Evolutionary conservation across 1,140 invertebrate genomes (phyloP), one percentile per base, ranked within the genome.

Genomic region (Zaprionus capensis): DNA sequence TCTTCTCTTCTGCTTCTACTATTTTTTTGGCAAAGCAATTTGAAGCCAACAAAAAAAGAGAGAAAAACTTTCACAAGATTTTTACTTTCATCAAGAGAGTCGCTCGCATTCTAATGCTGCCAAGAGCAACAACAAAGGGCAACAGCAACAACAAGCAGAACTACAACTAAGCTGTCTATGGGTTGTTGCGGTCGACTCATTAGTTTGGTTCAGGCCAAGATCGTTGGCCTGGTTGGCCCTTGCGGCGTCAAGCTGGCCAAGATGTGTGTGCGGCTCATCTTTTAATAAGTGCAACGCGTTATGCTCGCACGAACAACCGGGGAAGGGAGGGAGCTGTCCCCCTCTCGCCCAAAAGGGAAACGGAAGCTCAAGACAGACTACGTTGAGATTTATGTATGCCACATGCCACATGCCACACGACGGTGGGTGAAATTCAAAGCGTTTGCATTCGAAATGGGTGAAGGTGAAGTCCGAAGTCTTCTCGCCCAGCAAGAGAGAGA

Each of bases 331-430:
- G 36, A 64, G 2, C 63, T 67, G 53, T 36, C 58, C 41, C 31
- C 15, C 51, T 51, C 26, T 46, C 31, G 55, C n/a, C 28, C 46
- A 73, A 74, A 82, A 80, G 84, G 83, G 75, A 90, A 88, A 88
- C 85, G 85, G 86, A 90, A 88, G 84, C 78, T 75, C 38, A 78
- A 67, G 46, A 24, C 20, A 71, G 76, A 74, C 59, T 22, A 41
- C 49, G 44, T 55, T n/a, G 51, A 67, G 78, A 83, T 88, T 81
- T 84, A 90, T 90, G 84, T 88, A 80, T 87, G 84, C 84, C 84
- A 88, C 81, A 84, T 87, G 84, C 81, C 75, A 73, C 38, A 46
- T 7, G 41, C 15, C n/a, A n/a, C 5, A 7, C n/a, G 14, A 46
- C 63, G 17, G 63, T 85, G 82, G 78, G 65, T 74, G 70, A 88